These are phyloP conservation scores for Drosophila algonquin DNA, from an alignment of 2,888 invertebrate species.

Conservation along the genomic window DNA sequence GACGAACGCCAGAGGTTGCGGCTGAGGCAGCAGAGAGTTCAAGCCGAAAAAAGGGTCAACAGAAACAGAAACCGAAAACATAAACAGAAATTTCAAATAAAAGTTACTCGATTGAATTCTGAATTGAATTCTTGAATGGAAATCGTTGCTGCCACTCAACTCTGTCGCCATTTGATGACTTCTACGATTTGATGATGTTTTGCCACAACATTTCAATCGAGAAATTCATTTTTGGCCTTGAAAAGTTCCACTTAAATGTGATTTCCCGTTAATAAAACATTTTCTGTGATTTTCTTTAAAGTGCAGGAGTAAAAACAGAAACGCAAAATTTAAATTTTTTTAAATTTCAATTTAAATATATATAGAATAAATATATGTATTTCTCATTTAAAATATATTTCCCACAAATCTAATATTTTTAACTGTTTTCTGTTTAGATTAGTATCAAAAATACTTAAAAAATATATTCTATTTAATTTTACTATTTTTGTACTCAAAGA, in stretches of 20 bases:
- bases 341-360: too few species aligned
- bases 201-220: neutral
- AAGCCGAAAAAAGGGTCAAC: constrained; percentile 19
- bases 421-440: too few species aligned
- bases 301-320: too few species aligned
- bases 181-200: neutral
- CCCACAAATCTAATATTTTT: too few species aligned
- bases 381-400: too few species aligned
- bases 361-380: too few species aligned
- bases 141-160: constrained; percentile 13
- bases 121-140: constrained; percentile 9
- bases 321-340: too few species aligned
- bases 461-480: too few species aligned
- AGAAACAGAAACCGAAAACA: neutral
- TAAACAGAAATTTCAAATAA: constrained; percentile 3
- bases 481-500: too few species aligned
- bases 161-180: neutral
- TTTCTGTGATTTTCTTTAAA: neutral
- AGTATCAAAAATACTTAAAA: too few species aligned
- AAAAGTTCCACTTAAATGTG: neutral
- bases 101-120: constrained; percentile 22
- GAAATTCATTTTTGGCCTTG: neutral
- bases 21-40: neutral
- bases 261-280: too few species aligned
- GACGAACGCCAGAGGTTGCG: neutral